phyloP scores from a whole-genome alignment of 2,888 invertebrate genomes.

The Drosophila kuntzei region DNA sequence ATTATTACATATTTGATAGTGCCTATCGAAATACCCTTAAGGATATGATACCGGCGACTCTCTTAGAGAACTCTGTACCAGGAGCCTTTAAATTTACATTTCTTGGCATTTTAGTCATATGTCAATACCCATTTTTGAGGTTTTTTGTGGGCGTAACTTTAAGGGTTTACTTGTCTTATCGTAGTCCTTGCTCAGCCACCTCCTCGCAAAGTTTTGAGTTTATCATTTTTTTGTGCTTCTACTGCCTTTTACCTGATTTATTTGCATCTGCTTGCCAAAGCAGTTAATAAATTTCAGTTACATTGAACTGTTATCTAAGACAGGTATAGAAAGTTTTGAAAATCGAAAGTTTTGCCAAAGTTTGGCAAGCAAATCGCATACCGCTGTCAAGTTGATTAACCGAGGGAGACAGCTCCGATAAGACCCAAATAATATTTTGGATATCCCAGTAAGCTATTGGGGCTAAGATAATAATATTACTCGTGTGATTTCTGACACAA shows the following conservation, averaged over 20 bases:
- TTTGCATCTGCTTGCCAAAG: conserved; percentile 62
- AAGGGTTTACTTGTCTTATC: conserved; percentile 60
- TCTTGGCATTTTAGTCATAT: conserved; percentile 63
- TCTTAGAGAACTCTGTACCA: not conserved
- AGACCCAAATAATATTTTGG: conserved; percentile 28
- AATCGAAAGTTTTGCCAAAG: conserved; percentile 66
- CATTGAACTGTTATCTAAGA: conserved; percentile 58
- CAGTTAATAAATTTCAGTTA: conserved; percentile 77
- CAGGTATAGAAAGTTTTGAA: conserved; percentile 47
- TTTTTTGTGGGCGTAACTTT: conserved; percentile 54
- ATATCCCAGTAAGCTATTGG: conserved; percentile 4
- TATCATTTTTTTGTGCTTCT: conserved; percentile 38
- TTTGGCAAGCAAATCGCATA: conserved; percentile 45
- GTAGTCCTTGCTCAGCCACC: conserved; percentile 42
- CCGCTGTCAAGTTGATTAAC: conserved; percentile 77
- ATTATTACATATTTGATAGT: not conserved
- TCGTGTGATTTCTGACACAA: conserved; percentile 64
- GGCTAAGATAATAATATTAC: conserved; percentile 44
- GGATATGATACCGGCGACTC: not conserved
- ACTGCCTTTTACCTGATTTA: conserved; percentile 63
- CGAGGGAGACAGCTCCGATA: conserved; percentile 51
- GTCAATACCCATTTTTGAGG: conserved; percentile 72
- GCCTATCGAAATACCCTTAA: not conserved
- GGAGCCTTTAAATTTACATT: conserved; percentile 42
- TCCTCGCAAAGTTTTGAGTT: conserved; percentile 48